Conservation (phyloP, 1,140 invertebrate species). For the Sinonovacula constricta region DNA sequence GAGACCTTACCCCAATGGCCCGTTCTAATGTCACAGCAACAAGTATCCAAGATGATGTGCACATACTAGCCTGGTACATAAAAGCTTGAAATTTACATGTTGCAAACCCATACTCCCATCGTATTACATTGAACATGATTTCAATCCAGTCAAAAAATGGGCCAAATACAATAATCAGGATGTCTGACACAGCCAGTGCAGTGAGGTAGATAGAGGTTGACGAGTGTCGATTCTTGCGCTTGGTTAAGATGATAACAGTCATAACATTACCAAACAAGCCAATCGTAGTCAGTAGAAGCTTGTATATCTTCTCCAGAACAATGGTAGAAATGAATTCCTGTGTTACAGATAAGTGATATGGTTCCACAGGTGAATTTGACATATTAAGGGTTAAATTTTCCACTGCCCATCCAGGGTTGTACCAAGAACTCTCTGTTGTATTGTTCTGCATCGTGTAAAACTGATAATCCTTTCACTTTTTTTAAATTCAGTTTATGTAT, state of each 20-base stretch:
- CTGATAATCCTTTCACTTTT: no score
- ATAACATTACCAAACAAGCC: constrained; percentile 61
- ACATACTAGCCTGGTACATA: constrained; percentile 32
- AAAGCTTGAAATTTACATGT: constrained; percentile 50
- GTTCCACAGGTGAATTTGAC: background rate
- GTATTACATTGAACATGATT: constrained; percentile 39
- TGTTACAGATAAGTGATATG: background rate
- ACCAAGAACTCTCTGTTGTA: no score
- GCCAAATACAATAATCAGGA: constrained; percentile 53
- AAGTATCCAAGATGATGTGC: constrained; percentile 54
- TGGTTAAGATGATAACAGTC: constrained; percentile 52
- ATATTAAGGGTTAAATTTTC: no score
- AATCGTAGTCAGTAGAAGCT: constrained; percentile 30
- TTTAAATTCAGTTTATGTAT: no score
- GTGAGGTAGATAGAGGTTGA: constrained; percentile 56
- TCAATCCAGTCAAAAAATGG: constrained; percentile 50
- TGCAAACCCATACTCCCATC: constrained; percentile 13
- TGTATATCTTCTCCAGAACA: constrained; percentile 39
- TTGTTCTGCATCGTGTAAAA: no score
- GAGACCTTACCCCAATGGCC: constrained; percentile 42
- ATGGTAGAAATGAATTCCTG: constrained; percentile 28
- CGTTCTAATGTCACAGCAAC: constrained; percentile 52
- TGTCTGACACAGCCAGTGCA: constrained; percentile 60
- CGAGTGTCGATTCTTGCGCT: constrained; percentile 41
- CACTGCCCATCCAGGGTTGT: no score